These are phyloP conservation scores for Dorcus hopei DNA, from an alignment of 2,888 invertebrate species.

Conservation along the genomic window DNA sequence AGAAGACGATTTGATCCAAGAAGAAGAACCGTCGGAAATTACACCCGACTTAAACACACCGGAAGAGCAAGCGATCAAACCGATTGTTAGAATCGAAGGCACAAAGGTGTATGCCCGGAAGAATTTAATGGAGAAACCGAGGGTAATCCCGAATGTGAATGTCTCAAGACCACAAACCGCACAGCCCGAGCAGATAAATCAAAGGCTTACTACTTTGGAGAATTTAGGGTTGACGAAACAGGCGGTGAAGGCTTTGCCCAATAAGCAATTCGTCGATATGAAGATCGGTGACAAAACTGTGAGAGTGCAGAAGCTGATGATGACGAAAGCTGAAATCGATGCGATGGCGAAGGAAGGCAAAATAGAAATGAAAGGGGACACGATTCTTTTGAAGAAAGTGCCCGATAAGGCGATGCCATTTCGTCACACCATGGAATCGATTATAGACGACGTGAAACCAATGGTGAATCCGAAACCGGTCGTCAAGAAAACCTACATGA, in stretches of 20 bases:
- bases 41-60: conserved; percentile 19
- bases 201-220: conserved; percentile 29
- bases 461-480: conserved; percentile 15
- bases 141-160: conserved; percentile 16
- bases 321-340: conserved; percentile 66
- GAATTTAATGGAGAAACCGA: conserved; percentile 22
- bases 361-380: conserved; percentile 56
- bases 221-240: conserved; percentile 32
- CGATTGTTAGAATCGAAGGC: conserved; percentile 45
- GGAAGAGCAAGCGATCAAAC: conserved; percentile 46
- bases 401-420: neutral
- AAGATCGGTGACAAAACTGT: conserved; percentile 59
- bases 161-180: conserved; percentile 22
- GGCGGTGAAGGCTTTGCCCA: conserved; percentile 35
- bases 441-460: conserved; percentile 18
- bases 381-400: conserved; percentile 33
- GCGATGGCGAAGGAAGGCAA: conserved; percentile 66
- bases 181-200: conserved; percentile 27
- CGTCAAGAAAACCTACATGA: conserved; percentile 29
- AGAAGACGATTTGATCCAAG: conserved; percentile 31
- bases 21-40: conserved; percentile 18
- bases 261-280: conserved; percentile 38
- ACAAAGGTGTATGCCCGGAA: conserved; percentile 43
- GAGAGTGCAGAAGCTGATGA: conserved; percentile 63
- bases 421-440: conserved; percentile 21